These are phyloP conservation scores for Siderastrea siderea DNA, from an alignment of 92 coral and sea anemone genomes.

Conservation along the genomic window DNA sequence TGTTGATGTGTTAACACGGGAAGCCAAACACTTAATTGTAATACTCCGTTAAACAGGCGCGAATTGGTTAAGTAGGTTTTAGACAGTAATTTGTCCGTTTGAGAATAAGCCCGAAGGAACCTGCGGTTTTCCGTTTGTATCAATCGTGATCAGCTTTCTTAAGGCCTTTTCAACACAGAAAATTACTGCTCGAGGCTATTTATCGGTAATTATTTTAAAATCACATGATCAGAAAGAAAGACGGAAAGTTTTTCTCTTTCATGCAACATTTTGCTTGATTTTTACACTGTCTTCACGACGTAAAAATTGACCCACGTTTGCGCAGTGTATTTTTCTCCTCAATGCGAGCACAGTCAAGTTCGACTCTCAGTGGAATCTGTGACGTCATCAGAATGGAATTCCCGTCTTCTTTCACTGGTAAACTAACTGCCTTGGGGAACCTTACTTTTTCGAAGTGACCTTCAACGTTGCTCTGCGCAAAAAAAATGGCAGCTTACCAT, in stretches of 20 bases:
- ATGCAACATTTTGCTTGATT: neutral
- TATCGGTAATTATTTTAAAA: neutral
- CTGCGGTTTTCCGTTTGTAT: constrained; percentile 6
- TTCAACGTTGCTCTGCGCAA: neutral
- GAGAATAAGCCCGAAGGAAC: constrained; percentile 2
- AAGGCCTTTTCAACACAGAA: neutral
- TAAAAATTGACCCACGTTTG: neutral
- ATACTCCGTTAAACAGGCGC: neutral
- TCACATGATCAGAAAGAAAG: neutral
- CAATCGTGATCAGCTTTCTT: neutral
- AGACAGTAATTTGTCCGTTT: constrained; percentile 4
- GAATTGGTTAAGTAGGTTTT: constrained; percentile 21
- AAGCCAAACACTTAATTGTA: constrained; percentile 26
- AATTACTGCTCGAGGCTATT: constrained; percentile 32
- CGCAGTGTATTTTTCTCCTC: constrained; percentile 10
- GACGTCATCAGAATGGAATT: constrained; percentile 51
- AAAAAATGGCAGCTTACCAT: neutral
- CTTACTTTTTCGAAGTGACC: neutral
- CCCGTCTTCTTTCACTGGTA: neutral
- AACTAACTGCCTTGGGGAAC: neutral
- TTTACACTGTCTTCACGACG: constrained; percentile 15
- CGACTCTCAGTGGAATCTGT: neutral
- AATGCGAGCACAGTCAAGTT: constrained; percentile 18
- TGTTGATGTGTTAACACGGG: constrained; percentile 45
- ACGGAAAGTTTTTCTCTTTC: neutral